Evolutionary conservation across 2,113 vertebrate species (phyloP), one percentile per base, ranked within the genome.

Genomic region (Hyla sarda): DNA sequence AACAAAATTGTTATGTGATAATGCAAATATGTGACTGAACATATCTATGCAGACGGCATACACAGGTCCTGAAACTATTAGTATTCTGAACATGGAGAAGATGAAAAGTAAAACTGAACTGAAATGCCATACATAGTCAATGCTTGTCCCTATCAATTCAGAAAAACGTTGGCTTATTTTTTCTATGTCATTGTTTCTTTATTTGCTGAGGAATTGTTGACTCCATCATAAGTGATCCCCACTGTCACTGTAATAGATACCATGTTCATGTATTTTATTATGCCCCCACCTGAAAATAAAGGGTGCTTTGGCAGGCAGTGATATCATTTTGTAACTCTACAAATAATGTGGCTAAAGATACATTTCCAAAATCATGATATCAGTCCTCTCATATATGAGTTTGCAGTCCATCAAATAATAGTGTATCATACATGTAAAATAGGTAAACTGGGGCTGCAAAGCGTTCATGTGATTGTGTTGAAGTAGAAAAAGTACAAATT

Each of bases 401-500:
- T 34, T 69, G 30, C 30, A 69, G 16, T 7, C 7, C 5, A 21
- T 37, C 30, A 19, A 34, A 34, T 8, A 34, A 28, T 10, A 69
- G 16, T 16, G 13, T 50, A 50, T 41, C 9, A 8, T 13, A 76
- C 14, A 30, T 50, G 25, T 50, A 2, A 76, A 72, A 41, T 21
- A 72, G 69, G 32, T 41, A 41, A 7, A 50, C 7, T 3, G 14
- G n/a, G 48, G 48, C 21, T 32, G 45, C 7, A 9, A 77, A 54
- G 30, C 47, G 65, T 69, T 5, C 9, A 69, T 3, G 17, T 34
- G 30, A 34, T 10, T 69, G 9, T 50, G 23, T 76, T 48, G n/a
- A 76, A 76, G 5, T 41, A 58, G 9, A 79, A 58, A 79, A 79
- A 37, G 23, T 48, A 60, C n/a, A n/a, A n/a, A n/a, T n/a, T n/a